A percentile compares a stretch with the other conserved stretches of the same genome.
Conservation (phyloP, 2,888 invertebrate genomes). For the Drosophila prostipennis region DNA sequence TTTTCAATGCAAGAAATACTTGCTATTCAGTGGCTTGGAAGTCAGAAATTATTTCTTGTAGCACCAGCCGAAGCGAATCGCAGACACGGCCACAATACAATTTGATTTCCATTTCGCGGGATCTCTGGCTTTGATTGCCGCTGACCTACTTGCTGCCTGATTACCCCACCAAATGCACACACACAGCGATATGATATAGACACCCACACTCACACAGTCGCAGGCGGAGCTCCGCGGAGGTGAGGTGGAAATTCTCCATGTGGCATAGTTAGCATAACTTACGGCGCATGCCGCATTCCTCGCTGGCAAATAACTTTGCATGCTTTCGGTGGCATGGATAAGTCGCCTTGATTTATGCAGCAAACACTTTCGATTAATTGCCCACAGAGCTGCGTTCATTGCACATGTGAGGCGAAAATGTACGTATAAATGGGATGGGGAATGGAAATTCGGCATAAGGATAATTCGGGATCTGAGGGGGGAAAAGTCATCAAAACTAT, state of each 20-base stretch:
- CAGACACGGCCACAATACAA: slow-evolving; percentile 51
- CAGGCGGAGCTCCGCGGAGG: too few species aligned
- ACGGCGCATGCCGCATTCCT: slow-evolving; percentile 68
- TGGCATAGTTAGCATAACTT: slow-evolving; percentile 71
- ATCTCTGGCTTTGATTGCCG: slow-evolving; percentile 75
- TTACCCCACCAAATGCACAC: slow-evolving; percentile 58
- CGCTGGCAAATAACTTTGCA: slow-evolving; percentile 70
- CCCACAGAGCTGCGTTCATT: slow-evolving; percentile 42
- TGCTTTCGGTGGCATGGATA: slow-evolving; percentile 65
- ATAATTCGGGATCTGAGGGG: neutral
- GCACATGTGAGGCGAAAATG: slow-evolving; percentile 21
- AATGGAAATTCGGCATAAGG: neutral
- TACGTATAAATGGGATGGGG: neutral
- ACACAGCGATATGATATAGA: neutral
- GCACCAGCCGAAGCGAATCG: neutral
- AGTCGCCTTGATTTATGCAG: slow-evolving; percentile 71
- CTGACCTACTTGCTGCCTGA: slow-evolving; percentile 77
- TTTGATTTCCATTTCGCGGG: slow-evolving; percentile 65
- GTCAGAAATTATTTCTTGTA: slow-evolving; percentile 14
- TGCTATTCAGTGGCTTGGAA: slow-evolving; percentile 35
- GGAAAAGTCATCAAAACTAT: slow-evolving; percentile 48
- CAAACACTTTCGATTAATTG: slow-evolving; percentile 72
- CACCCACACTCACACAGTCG: slow-evolving; percentile 1
- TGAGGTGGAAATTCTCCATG: slow-evolving; percentile 24
- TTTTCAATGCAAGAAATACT: slow-evolving; percentile 20